Base-by-base conservation (phyloP, 23 tunicate species). In the Corella eumyota region DNA sequence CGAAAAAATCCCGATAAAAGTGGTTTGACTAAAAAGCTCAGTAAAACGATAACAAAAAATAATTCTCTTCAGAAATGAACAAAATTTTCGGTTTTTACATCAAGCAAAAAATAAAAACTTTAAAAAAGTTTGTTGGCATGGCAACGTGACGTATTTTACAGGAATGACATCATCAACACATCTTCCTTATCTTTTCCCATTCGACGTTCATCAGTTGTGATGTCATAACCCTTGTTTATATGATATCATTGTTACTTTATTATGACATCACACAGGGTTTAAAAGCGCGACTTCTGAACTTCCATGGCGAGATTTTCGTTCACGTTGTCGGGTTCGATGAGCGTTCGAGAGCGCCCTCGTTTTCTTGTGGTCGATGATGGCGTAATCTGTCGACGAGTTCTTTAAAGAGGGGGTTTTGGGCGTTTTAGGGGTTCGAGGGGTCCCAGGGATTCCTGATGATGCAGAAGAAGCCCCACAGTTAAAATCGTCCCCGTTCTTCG, bases 401-500 rank as follows among this genome's bases (percentile, higher is more conserved):
- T 60, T 44, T 3, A 47, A 37, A 24, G 40, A 51, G 25, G 80
- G 78, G 46, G 74, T 66, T 30, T 73, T 73, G 20, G 95, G 95
- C 1, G 95, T 85, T 38, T 79, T 75, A 13, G 88, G 81, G 44
- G 83, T 76, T 6, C 78, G 56, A 25, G 96, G 96, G 47, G 96
- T 88, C 4, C 96, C 96, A 4, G 88, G 85, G 31, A 88, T 68
- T 3, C 96, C 96, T 20, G 96, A 88, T 15, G 96, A 88, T 6
- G 96, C 71, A 25, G 96, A 88, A 9, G 84, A 76, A 5, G 77
- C 93, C 20, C 80, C 85, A 51, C 85, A 77, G 56, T 55, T 76
- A 31, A 62, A 69, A 64, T 55, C 69, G 61, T 71, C 71, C 19
- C 78, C 90, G 60, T 56, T 58, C 35, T 72, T 80, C n/a, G 51